Evolutionary conservation across 2,113 vertebrate genomes (phyloP).

Genomic region (Prunella himalayana): DNA sequence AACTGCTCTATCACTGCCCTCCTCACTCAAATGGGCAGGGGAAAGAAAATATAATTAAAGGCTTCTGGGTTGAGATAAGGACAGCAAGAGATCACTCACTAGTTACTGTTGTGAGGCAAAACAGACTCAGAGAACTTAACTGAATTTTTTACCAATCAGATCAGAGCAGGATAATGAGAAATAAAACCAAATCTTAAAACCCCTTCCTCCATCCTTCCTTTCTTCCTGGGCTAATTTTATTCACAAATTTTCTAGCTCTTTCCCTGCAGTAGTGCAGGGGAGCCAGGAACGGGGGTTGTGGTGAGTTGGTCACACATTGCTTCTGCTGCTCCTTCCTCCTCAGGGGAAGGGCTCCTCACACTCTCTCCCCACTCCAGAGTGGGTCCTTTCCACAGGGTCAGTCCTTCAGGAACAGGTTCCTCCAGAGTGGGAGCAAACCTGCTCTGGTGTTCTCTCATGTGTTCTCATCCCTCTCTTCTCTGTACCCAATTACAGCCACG

Average conservation of each 20-base stretch:
- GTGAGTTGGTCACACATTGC: neutral
- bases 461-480: neutral
- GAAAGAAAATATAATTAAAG: neutral
- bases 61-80: neutral
- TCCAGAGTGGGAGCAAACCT: neutral
- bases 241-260: neutral
- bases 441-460: neutral
- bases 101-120: neutral
- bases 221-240: neutral
- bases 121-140: neutral
- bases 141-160: neutral
- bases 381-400: neutral
- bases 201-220: neutral
- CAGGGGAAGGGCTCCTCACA: neutral
- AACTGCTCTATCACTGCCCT: neutral
- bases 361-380: accelerated
- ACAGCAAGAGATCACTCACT: neutral
- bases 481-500: neutral
- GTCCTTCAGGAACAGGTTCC: neutral
- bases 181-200: neutral
- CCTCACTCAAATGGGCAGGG: neutral
- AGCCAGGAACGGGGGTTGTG: neutral
- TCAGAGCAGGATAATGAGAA: neutral
- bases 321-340: neutral
- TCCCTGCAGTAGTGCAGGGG: neutral